Percentiles rank a stretch among this genome's conserved stretches.
Evolutionary conservation across 2,797 vertebrate species (phyloP).

Genomic region (Graptemys geographica): DNA sequence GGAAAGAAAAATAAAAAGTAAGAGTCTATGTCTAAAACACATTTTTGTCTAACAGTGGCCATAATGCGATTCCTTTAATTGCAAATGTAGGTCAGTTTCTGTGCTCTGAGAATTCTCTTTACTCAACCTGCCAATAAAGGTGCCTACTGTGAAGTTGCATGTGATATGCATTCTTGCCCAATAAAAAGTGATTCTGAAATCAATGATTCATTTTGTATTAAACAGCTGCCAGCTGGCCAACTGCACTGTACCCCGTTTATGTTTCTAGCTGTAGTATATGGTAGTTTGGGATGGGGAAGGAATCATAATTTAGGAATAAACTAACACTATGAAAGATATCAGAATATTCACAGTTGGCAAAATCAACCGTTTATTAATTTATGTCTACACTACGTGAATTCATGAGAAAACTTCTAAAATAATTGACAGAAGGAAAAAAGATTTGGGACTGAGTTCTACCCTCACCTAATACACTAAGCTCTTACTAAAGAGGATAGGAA

Average conservation of each 20-base stretch:
- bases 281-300: background rate
- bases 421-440: no score
- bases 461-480: background rate
- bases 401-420: background rate
- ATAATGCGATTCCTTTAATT: background rate
- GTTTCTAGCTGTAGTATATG: background rate
- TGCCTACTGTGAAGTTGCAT: background rate
- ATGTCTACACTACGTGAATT: background rate
- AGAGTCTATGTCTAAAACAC: no score
- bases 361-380: background rate
- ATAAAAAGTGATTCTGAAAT: background rate
- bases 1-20: background rate
- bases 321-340: background rate
- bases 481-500: background rate
- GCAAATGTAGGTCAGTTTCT: background rate
- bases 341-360: background rate
- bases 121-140: background rate
- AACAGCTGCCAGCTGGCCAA: background rate
- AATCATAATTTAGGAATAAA: background rate
- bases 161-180: background rate
- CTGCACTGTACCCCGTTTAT: background rate
- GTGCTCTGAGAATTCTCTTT: background rate
- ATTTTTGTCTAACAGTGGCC: no score
- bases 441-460: background rate
- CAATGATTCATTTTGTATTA: background rate